phyloP scores from a whole-genome alignment of 2,113 vertebrate species.

The Percina caprodes region DNA sequence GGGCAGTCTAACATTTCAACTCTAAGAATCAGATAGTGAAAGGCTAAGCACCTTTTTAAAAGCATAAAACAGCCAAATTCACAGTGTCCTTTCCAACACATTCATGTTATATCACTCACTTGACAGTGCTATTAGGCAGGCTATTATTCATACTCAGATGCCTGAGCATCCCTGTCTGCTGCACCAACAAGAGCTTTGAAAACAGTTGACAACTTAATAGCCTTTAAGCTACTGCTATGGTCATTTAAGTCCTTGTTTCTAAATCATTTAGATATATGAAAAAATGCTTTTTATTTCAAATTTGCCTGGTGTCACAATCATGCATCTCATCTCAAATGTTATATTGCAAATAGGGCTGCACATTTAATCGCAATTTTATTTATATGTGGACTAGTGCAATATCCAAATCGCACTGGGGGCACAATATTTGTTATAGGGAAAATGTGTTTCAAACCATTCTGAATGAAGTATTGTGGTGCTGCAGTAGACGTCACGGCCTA shows the following conservation, averaged over 20 bases:
- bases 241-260: slow-evolving; percentile 21
- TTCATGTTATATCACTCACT: slow-evolving; percentile 6
- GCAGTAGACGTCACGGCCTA: too few relatives aligned
- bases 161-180: slow-evolving; percentile 21
- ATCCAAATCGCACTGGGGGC: too few relatives aligned
- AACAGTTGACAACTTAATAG: slow-evolving; percentile 60
- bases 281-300: slow-evolving; percentile 7
- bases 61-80: slow-evolving; percentile 1
- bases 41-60: neutral
- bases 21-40: slow-evolving; percentile 6
- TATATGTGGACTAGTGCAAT: too few relatives aligned
- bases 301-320: neutral
- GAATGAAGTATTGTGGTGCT: too few relatives aligned
- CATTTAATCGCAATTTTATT: too few relatives aligned
- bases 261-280: slow-evolving; percentile 4
- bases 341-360: too few relatives aligned
- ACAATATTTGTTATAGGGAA: too few relatives aligned
- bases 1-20: slow-evolving; percentile 17
- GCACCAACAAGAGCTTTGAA: slow-evolving; percentile 37
- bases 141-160: slow-evolving; percentile 40
- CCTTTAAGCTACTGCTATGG: slow-evolving; percentile 22
- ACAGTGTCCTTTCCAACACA: slow-evolving; percentile 31
- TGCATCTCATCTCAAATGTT: neutral
- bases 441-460: too few relatives aligned
- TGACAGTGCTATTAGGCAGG: slow-evolving; percentile 29